Base-by-base conservation (phyloP, 1,140 invertebrate species). In the Formica exsecta region DNA sequence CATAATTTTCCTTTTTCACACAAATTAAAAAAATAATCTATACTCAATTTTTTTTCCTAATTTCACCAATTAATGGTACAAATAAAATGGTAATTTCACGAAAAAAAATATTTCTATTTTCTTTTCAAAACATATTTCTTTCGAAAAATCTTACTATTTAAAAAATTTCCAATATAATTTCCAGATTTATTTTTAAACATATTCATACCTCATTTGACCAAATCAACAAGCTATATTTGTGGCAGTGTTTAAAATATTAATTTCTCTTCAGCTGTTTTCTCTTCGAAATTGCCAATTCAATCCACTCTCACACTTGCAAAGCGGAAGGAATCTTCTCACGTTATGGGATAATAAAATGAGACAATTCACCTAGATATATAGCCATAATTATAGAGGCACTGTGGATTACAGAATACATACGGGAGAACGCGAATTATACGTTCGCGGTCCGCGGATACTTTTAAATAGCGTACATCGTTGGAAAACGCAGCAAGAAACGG, bases 401-500 rank as follows among this genome's bases (percentile, higher is more conserved):
- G 44, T 25, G 29, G 32, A 81, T 83, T 73, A 25, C 68, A 74
- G 25, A 74, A 48, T 59, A 44, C 32, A n/a, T 44, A 29, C 9
- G n/a, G 59, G 1, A 4, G 29, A 59, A 80, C 13, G n/a, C 57
- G 32, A 48, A 44, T 2, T 29, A 32, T 32, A 32, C 9, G 41
- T 32, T 64, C 11, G 70, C 38, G 64, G 32, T 81, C 22, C 57
- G 73, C 13, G 61, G 44, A 62, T 59, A 57, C 36, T 62, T 62
- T 73, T 85, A 89, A 85, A 48, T 36, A 41, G 38, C 41, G 16
- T 29, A n/a, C 32, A 38, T 48, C 61, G 61, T 25, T 85, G 88
- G 88, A 89, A 86, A 90, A 86, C 64, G 71, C 25, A 13, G 62
- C 66, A 81, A 65, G 74, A 48, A 54, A 54, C 41, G 41, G 86